Percentiles rank a stretch among this genome's conserved stretches.
phyloP scores from a whole-genome alignment of 1,140 invertebrate genomes.

The Scaptomyza montana region DNA sequence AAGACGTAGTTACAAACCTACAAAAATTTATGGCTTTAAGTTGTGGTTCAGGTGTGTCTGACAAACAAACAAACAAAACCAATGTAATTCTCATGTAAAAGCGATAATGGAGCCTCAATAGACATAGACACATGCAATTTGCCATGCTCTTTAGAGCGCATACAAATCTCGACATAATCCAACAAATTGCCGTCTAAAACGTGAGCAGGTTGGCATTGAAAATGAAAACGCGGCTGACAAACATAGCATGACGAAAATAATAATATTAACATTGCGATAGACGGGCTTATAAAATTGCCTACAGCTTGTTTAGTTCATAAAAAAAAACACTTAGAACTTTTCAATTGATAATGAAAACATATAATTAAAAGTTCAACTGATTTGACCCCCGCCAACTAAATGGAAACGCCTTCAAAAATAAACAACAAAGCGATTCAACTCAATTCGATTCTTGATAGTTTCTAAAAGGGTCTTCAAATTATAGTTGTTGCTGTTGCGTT shows the following conservation, averaged over 20 bases:
- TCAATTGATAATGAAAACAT: constrained; percentile 75
- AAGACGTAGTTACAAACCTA: not conserved
- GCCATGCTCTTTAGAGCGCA: constrained; percentile 73
- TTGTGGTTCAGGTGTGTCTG: constrained; percentile 39
- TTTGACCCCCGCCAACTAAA: constrained; percentile 57
- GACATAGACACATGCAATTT: constrained; percentile 59
- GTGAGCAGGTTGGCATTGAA: constrained; percentile 75
- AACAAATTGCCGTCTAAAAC: constrained; percentile 72
- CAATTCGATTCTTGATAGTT: constrained; percentile 23
- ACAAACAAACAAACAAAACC: constrained; percentile 27
- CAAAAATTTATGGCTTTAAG: too few relatives aligned
- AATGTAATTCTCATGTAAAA: constrained; percentile 61
- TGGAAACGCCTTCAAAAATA: constrained; percentile 51
- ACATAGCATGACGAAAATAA: constrained; percentile 54
- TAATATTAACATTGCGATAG: constrained; percentile 2
- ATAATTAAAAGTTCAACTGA: constrained; percentile 74
- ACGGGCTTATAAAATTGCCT: constrained; percentile 46
- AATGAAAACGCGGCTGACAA: constrained; percentile 41
- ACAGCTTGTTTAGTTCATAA: not conserved
- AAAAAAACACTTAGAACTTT: constrained; percentile 36
- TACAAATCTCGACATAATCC: constrained; percentile 56
- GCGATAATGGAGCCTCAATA: constrained; percentile 36
- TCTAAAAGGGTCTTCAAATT: constrained; percentile 9
- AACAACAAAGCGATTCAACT: constrained; percentile 35
- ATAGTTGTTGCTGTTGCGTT: not conserved